Evolutionary conservation across 1,140 invertebrate genomes (phyloP), one percentile per base, ranked within the genome.

Genomic region (Bombus haemorrhoidalis): DNA sequence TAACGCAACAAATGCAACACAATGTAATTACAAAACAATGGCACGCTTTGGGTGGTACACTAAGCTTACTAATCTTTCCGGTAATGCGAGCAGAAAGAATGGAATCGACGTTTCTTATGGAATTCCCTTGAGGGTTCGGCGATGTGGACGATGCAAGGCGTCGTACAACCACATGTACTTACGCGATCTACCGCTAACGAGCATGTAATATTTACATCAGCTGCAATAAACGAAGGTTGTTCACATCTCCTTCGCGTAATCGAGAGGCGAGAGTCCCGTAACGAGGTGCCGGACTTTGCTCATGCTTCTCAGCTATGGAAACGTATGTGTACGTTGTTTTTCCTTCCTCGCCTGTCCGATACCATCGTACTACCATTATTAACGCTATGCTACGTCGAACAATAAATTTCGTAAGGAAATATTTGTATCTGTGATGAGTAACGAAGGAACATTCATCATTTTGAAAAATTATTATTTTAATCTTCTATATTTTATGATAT

Each of bases 171-270:
- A 18, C 47, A 53, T 91, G 87, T 87, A 86, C 85, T 86, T 84
- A 88, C 88, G 85, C 88, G 91, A 87, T 91, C 81, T 83, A 81
- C 88, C 89, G 91, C 91, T 93, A 93, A 93, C 90, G 91, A 93
- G 92, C 82, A 86, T 86, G 89, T 92, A 93, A 93, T 93, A 92
- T 92, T 93, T 93, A 92, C 91, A 88, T 93, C 91, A 91, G 85
- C 88, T 85, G 86, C 73, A 80, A 87, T 92, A 80, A 83, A 77
- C 74, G 87, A 86, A 92, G 92, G 91, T 92, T 91, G 91, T 93
- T 93, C 91, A 88, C 92, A 90, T 90, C 89, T 82, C 71, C 75
- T 62, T 80, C 88, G 83, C 87, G 81, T 88, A 91, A 92, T 89
- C 89, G 86, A 85, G 86, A 74, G 85, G 69, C 87, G 85, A 86